These are phyloP conservation scores for Acipenser oxyrinchus DNA, from an alignment of 2,797 vertebrate species.

Conservation along the genomic window DNA sequence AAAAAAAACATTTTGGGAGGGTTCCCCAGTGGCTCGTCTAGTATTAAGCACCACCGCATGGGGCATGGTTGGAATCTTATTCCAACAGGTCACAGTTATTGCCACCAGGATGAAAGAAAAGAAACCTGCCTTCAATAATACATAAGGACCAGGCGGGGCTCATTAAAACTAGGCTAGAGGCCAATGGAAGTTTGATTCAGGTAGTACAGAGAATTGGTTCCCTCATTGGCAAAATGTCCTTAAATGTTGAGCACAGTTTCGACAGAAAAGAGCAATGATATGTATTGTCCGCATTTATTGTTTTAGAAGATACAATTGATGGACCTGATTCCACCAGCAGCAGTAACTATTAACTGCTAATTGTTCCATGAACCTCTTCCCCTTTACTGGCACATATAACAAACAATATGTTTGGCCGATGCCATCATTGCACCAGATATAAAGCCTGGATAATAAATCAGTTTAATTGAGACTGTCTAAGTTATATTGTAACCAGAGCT, in stretches of 20 bases:
- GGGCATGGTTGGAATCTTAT: no score
- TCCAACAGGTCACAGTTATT: slow-evolving; percentile 41
- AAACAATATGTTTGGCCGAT: no score
- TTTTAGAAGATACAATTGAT: slow-evolving; percentile 24
- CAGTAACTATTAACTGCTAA: slow-evolving; percentile 36
- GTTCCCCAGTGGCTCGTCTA: no score
- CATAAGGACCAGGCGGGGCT: slow-evolving; percentile 64
- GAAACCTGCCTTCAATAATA: slow-evolving; percentile 56
- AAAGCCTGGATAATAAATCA: no score
- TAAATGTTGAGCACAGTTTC: slow-evolving; percentile 36
- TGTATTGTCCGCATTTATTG: slow-evolving; percentile 20
- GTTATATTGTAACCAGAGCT: no score
- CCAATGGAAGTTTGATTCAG: slow-evolving; percentile 24
- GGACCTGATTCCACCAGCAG: slow-evolving; percentile 27
- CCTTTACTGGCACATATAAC: no score
- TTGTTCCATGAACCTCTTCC: no score
- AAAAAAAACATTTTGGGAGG: no score
- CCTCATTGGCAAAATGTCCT: slow-evolving; percentile 25
- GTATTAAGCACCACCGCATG: no score
- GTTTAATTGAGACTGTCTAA: no score
- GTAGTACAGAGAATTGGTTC: slow-evolving; percentile 28
- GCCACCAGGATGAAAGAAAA: slow-evolving; percentile 52
- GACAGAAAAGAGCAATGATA: slow-evolving; percentile 25
- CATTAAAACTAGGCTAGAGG: slow-evolving; percentile 48
- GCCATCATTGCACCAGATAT: no score